Evolutionary conservation across 2,797 vertebrate species (phyloP).

Genomic region (Acrossocheilus wenchowensis): DNA sequence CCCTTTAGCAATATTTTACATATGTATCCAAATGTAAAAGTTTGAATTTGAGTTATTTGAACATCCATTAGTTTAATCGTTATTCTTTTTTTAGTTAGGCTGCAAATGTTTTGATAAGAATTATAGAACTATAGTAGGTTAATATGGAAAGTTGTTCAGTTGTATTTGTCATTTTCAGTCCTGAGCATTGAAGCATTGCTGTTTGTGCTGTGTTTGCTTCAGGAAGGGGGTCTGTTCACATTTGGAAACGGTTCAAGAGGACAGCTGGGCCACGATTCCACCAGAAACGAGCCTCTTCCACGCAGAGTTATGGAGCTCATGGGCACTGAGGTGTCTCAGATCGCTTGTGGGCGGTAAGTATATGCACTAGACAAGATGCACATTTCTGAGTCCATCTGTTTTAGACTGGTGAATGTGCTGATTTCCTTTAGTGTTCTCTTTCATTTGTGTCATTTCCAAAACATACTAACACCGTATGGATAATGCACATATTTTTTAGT

Average conservation of each 20-base stretch:
- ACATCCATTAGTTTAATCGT: neutral
- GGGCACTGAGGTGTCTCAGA: slow-evolving; percentile 93
- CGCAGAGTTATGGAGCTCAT: slow-evolving; percentile 90
- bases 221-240: slow-evolving; percentile 92
- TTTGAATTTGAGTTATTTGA: neutral
- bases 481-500: neutral
- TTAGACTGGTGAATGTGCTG: neutral
- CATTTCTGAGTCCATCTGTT: slow-evolving; percentile 21
- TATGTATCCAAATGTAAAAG: neutral
- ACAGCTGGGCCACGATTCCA: slow-evolving; percentile 89
- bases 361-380: neutral
- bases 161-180: neutral
- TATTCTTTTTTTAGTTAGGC: neutral
- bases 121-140: neutral
- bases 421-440: neutral
- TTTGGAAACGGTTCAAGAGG: slow-evolving; percentile 89
- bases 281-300: slow-evolving; percentile 87
- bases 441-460: neutral
- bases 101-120: neutral
- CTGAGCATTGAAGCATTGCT: neutral
- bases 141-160: neutral
- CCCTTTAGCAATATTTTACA: neutral
- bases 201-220: slow-evolving; percentile 32
- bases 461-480: neutral
- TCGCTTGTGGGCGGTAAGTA: slow-evolving; percentile 86